phyloP scores from a whole-genome alignment of 2,888 invertebrate genomes.

The Byasa hedistus region DNA sequence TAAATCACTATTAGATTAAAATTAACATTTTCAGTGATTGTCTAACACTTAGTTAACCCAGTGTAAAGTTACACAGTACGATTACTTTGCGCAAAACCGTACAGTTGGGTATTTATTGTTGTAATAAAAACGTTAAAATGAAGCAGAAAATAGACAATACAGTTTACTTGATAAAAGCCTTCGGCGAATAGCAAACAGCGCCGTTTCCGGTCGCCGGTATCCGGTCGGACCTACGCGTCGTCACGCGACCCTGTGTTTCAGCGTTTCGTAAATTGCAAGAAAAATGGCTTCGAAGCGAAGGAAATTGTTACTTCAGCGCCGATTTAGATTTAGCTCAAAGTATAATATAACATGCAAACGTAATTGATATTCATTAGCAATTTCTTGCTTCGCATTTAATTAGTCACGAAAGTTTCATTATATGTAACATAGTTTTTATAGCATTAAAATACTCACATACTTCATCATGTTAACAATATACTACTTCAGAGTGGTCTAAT shows the following conservation, averaged over 20 bases:
- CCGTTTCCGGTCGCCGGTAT: constrained; percentile 56
- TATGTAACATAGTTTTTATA: too few relatives aligned
- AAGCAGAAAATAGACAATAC: constrained; percentile 40
- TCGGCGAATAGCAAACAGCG: constrained; percentile 48
- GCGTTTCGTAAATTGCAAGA: constrained; percentile 35
- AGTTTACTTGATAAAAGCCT: constrained; percentile 43
- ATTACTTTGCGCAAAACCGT: background rate
- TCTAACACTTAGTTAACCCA: too few relatives aligned
- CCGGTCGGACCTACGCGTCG: constrained; percentile 45
- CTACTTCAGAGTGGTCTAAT: too few relatives aligned
- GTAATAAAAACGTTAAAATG: constrained; percentile 14
- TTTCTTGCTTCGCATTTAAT: background rate
- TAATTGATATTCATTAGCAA: background rate
- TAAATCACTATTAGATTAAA: too few relatives aligned
- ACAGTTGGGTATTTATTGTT: background rate
- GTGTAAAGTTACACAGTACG: too few relatives aligned
- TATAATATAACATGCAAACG: constrained; percentile 9
- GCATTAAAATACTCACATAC: too few relatives aligned
- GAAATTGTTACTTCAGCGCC: constrained; percentile 29
- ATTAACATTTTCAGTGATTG: too few relatives aligned
- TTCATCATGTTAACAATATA: too few relatives aligned
- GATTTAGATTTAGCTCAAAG: constrained; percentile 23
- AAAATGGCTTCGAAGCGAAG: constrained; percentile 24
- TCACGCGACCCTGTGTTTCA: constrained; percentile 48
- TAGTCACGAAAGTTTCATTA: background rate